These are phyloP conservation scores for Papilio elwesi DNA, from an alignment of 2,888 invertebrate genomes.

Conservation along the genomic window DNA sequence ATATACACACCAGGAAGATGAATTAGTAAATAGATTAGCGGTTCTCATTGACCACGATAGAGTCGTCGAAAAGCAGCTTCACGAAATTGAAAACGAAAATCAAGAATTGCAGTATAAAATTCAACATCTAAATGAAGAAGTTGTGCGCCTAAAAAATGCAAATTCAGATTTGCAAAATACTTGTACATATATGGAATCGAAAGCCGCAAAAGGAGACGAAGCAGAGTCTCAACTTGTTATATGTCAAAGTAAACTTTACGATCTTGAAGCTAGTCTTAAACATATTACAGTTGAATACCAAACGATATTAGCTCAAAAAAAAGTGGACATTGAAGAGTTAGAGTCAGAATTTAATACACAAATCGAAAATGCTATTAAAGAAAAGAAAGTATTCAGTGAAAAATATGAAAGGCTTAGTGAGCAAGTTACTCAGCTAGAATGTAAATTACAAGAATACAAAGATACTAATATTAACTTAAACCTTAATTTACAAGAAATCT, in stretches of 20 bases:
- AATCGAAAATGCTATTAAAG: conserved; percentile 76
- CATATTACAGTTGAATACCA: conserved; percentile 67
- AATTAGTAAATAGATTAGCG: conserved; percentile 85
- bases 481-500: conserved; percentile 65
- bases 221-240: conserved; percentile 63
- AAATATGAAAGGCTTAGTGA: conserved; percentile 77
- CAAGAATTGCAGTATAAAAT: conserved; percentile 82
- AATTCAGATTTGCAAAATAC: conserved; percentile 74
- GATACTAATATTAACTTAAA: conserved; percentile 64
- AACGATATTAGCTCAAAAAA: conserved; percentile 70
- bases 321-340: conserved; percentile 72
- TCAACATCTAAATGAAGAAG: conserved; percentile 78
- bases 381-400: conserved; percentile 76
- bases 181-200: conserved; percentile 64
- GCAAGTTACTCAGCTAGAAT: conserved; percentile 72
- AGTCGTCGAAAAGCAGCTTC: conserved; percentile 85
- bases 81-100: conserved; percentile 84
- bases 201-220: conserved; percentile 64
- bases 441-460: conserved; percentile 67
- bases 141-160: conserved; percentile 75
- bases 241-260: conserved; percentile 67
- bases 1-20: conserved; percentile 85
- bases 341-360: conserved; percentile 77
- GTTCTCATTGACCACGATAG: conserved; percentile 86
- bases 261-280: conserved; percentile 75